These are phyloP conservation scores for Colletes collaris DNA, from an alignment of 2,888 invertebrate species.

Conservation along the genomic window DNA sequence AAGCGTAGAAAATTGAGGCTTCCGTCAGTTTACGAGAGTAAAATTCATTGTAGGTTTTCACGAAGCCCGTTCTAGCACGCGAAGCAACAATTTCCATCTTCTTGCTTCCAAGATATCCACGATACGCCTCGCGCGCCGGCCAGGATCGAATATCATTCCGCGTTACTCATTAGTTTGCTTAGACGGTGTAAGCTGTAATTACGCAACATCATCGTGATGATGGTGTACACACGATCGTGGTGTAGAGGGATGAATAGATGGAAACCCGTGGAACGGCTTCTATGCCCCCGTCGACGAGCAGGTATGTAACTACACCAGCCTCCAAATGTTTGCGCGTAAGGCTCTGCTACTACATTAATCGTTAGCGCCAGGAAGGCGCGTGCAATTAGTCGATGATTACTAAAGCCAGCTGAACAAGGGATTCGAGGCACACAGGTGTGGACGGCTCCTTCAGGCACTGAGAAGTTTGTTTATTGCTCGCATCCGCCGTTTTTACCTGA, in stretches of 20 bases:
- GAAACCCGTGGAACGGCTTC: constrained; percentile 61
- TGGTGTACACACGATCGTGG: constrained; percentile 39
- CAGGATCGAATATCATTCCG: constrained; percentile 55
- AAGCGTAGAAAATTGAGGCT: too few relatives aligned
- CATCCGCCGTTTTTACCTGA: too few relatives aligned
- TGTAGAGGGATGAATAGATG: constrained; percentile 61
- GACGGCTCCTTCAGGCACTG: constrained; percentile 26
- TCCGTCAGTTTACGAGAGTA: too few relatives aligned
- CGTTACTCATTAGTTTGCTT: constrained; percentile 62
- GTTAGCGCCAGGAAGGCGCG: constrained; percentile 56
- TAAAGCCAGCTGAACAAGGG: constrained; percentile 15
- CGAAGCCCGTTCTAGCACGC: background rate
- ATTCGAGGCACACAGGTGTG: constrained; percentile 27
- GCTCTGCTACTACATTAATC: constrained; percentile 57
- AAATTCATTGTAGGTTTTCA: too few relatives aligned
- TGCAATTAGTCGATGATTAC: constrained; percentile 60
- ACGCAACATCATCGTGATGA: constrained; percentile 63
- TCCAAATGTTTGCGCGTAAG: constrained; percentile 32
- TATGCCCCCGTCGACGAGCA: constrained; percentile 41
- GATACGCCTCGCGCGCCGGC: background rate
- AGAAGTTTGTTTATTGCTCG: constrained; percentile 6
- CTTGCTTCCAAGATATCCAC: background rate
- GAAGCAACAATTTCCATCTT: background rate
- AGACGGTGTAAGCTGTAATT: constrained; percentile 64
- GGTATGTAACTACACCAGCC: constrained; percentile 31